Evolutionary conservation across 2,888 invertebrate genomes (phyloP).

Genomic region (Acleris cristana): DNA sequence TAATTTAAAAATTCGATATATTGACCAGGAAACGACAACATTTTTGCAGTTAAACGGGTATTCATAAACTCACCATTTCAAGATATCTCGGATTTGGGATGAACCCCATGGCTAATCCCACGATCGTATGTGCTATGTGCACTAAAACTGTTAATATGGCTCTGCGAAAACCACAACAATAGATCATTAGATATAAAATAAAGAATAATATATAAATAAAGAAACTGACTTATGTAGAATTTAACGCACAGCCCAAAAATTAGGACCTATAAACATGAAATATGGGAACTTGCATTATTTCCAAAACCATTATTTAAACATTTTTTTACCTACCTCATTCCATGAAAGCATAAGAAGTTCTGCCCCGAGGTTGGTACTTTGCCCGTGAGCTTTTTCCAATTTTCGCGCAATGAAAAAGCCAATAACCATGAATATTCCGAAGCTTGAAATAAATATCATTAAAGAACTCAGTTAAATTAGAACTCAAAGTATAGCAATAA

Average conservation of each 20-base stretch:
- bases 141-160: constrained; percentile 34
- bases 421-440: constrained; percentile 29
- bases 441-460: neutral
- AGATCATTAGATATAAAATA: neutral
- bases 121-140: constrained; percentile 28
- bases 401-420: constrained; percentile 30
- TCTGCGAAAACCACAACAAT: constrained; percentile 17
- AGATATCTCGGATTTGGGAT: constrained; percentile 36
- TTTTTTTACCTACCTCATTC: constrained; percentile 36
- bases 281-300: too few relatives aligned
- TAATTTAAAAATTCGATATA: too few relatives aligned
- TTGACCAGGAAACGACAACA: too few relatives aligned
- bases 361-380: constrained; percentile 2
- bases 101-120: constrained; percentile 22
- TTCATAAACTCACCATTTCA: constrained; percentile 28
- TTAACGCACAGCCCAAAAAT: too few relatives aligned
- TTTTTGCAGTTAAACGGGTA: too few relatives aligned
- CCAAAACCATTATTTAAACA: too few relatives aligned
- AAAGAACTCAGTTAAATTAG: neutral
- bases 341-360: constrained; percentile 33
- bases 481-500: neutral
- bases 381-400: constrained; percentile 37
- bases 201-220: neutral
- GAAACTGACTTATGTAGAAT: neutral
- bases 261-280: too few relatives aligned